Evolutionary conservation across 1,140 invertebrate genomes (phyloP).

Genomic region (Hycleus cichorii): DNA sequence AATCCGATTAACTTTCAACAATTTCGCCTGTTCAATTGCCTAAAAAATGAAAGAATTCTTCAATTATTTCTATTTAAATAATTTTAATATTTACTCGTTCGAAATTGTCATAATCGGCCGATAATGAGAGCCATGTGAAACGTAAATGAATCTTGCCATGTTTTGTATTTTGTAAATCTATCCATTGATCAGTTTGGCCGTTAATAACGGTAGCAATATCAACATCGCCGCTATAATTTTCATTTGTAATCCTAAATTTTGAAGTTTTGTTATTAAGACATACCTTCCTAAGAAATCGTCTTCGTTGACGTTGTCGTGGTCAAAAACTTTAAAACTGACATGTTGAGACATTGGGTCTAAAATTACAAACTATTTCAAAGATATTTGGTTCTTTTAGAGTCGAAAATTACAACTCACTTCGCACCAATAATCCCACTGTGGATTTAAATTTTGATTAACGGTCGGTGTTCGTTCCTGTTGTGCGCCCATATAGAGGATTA

Average conservation of each 20-base stretch:
- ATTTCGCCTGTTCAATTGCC: constrained; percentile 61
- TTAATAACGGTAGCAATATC: constrained; percentile 58
- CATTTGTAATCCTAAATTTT: not conserved
- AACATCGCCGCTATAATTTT: constrained; percentile 42
- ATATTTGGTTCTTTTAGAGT: not conserved
- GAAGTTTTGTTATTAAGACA: constrained; percentile 5
- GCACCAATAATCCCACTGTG: constrained; percentile 88
- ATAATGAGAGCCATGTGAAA: constrained; percentile 77
- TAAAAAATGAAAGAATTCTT: constrained; percentile 15
- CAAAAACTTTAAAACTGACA: constrained; percentile 51
- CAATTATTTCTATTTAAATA: constrained; percentile 1
- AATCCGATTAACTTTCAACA: constrained; percentile 62
- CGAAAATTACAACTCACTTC: constrained; percentile 49
- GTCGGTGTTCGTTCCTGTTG: constrained; percentile 78
- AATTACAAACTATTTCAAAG: constrained; percentile 28
- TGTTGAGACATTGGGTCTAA: constrained; percentile 29
- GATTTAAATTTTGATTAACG: constrained; percentile 86
- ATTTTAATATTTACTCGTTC: constrained; percentile 45
- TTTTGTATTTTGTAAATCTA: constrained; percentile 83
- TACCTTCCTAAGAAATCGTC: constrained; percentile 79
- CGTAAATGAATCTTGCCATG: constrained; percentile 83
- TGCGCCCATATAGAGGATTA: constrained; percentile 74
- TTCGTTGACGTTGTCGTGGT: constrained; percentile 69
- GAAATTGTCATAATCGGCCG: constrained; percentile 58
- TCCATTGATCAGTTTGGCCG: constrained; percentile 70